Base-by-base conservation (phyloP, 2,113 vertebrate genomes). In the Salvelinus fontinalis region DNA sequence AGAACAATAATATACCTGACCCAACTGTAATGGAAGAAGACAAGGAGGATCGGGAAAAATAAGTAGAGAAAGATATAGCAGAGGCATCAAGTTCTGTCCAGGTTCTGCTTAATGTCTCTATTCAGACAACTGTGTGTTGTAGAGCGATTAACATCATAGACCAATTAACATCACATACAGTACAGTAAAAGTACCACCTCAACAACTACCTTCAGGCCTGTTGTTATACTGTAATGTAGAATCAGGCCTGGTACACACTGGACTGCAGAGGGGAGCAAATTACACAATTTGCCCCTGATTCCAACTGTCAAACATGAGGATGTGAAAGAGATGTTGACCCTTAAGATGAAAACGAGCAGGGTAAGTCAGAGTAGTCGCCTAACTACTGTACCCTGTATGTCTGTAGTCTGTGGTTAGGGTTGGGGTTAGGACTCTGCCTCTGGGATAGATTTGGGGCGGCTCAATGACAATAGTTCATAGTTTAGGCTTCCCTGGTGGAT, bases 251-350 rank as follows among this genome's bases (percentile, higher is more conserved):
- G 75, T 22, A 64, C 75, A 57, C 72, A 70, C 73, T 81, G 79
- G 66, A 78, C 73, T 82, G 77, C 70, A 86, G 86, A 74, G 84
- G 90, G 87, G 86, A 88, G 91, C 90, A 91, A 92, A 91, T 89
- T 82, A 91, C 87, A 91, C 90, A 90, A 91, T 91, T 91, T 90
- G 90, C 89, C 89, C 82, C 79, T 86, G 88, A 91, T 90, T 92
- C 86, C 83, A 90, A 85, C 85, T 90, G 90, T 92, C 91, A 92
- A 91, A 90, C 90, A 92, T 81, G 85, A 87, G 82, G 86, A 90
- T 29, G 77, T 74, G 89, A 88, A 88, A 91, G 11, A 12, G 26
- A 29, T 5, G 64, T 24, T 7, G 26, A 27, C 22, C 22, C 26
- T 66, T 62, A 20, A 29, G 64, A 12, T 66, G 64, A 66, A 24